Evolutionary conservation across 2,888 invertebrate species (phyloP).

Genomic region (Cylindroiulus punctatus): DNA sequence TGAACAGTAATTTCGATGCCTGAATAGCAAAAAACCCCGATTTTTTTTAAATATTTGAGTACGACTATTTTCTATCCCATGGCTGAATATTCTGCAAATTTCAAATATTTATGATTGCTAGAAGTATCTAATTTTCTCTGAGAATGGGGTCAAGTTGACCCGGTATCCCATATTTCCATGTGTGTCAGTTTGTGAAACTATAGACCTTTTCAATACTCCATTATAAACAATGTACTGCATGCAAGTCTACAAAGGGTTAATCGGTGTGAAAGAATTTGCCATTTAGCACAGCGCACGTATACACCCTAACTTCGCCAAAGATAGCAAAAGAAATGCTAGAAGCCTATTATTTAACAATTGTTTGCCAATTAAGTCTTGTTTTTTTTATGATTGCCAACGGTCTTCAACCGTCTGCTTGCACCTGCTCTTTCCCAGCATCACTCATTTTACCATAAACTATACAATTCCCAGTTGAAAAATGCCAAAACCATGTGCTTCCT

Average conservation of each 20-base stretch:
- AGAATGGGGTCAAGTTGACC: constrained; percentile 28
- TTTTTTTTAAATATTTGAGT: no score
- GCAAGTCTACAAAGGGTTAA: not conserved
- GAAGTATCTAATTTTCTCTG: not conserved
- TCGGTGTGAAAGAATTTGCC: constrained; percentile 8
- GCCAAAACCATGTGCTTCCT: not conserved
- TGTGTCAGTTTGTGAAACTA: not conserved
- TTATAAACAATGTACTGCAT: not conserved
- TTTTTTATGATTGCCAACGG: constrained; percentile 3
- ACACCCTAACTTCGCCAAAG: not conserved
- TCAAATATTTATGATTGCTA: constrained; percentile 5
- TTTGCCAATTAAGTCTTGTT: constrained; percentile 28
- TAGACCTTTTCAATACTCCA: not conserved
- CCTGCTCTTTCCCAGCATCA: constrained; percentile 27
- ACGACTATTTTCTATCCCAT: no score
- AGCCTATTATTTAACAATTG: constrained; percentile 36
- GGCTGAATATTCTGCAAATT: not conserved
- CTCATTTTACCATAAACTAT: not conserved
- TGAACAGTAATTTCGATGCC: no score
- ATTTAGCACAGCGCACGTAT: not conserved
- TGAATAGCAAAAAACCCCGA: no score
- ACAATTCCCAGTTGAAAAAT: constrained; percentile 26
- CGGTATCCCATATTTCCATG: not conserved
- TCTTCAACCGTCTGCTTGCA: constrained; percentile 21
- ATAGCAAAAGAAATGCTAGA: not conserved